Evolutionary conservation across 35 echinoderm and acorn worm species (phyloP), one percentile per base, ranked within the genome.

Genomic region (Apostichopus japonicus): DNA sequence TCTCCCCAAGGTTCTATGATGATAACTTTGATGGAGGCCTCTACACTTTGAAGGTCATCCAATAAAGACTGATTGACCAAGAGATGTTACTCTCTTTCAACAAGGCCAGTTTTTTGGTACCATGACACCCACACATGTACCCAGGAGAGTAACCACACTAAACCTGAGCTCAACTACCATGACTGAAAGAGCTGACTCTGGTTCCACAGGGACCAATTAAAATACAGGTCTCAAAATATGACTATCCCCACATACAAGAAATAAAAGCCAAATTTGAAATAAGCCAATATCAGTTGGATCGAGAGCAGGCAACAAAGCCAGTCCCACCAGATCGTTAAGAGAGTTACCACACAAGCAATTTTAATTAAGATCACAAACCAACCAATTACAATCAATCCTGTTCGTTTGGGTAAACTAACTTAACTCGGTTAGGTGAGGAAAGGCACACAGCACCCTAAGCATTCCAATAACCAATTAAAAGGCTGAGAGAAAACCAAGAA

Each of bases 201-300:
- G n/a, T 75, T 75, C 71, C 71, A 75, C 6, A 4, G 71, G 71
- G 71, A 75, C 71, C 17, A 75, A 75, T 75, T 75, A 75, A 75
- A 75, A 75, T n/a, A 23, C 63, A 75, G 71, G 71, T 75, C 71
- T 75, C n/a, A 19, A 75, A 75, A 75, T 75, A n/a, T 61, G 7
- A 19, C 71, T 21, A 7, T 75, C 71, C 71, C 16, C 13, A 14
- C 6, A 7, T 19, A 75, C 21, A 21, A 75, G 71, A 75, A 75
- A 75, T 75, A 75, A 75, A 75, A 21, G 71, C 71, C 71, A 75
- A 75, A 24, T 21, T 19, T 75, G 71, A 75, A 75, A 75, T 75
- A 75, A 75, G 21, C 71, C 71, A 75, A 75, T 23, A 21, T 23
- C 71, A 19, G 17, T 19, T 23, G n/a, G 71, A 75, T 19, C 17